phyloP scores from a whole-genome alignment of 2,797 vertebrate genomes.

The Channallabes apus region DNA sequence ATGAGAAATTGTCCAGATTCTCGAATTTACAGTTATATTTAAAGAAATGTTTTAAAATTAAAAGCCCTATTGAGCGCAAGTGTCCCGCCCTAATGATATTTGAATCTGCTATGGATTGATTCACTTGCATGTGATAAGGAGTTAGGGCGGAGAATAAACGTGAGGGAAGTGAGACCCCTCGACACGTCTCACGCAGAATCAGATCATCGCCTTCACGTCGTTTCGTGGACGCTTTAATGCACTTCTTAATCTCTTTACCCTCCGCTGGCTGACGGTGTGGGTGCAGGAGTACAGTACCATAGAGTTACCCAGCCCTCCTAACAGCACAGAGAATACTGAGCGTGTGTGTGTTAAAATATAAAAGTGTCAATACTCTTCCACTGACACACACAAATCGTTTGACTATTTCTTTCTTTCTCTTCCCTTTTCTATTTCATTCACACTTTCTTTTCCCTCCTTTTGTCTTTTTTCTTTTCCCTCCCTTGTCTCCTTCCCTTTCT shows the following conservation, averaged over 20 bases:
- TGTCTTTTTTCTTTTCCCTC: not conserved
- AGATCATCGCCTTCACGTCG: not conserved
- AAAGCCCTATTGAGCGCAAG: not conserved
- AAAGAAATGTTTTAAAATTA: not conserved
- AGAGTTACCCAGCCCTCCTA: not conserved
- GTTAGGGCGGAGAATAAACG: not conserved
- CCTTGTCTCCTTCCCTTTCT: no score
- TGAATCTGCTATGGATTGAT: not conserved
- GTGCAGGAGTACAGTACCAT: not conserved
- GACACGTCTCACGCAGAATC: not conserved
- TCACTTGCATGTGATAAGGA: not conserved
- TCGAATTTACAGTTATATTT: not conserved
- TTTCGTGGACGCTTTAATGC: conserved; percentile 7
- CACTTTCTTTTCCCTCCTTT: no score
- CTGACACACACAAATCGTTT: not conserved
- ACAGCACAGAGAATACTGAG: not conserved
- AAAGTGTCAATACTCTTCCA: not conserved
- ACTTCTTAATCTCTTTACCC: conserved; percentile 25
- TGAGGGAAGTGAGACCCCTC: not conserved
- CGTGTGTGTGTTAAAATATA: not conserved
- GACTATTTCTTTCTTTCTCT: not conserved
- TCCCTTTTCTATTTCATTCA: not conserved
- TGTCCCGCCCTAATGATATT: not conserved
- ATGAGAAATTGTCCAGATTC: not conserved
- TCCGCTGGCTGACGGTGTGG: not conserved